phyloP scores from a whole-genome alignment of 2,797 vertebrate genomes.

The Eutrigla gurnardus region DNA sequence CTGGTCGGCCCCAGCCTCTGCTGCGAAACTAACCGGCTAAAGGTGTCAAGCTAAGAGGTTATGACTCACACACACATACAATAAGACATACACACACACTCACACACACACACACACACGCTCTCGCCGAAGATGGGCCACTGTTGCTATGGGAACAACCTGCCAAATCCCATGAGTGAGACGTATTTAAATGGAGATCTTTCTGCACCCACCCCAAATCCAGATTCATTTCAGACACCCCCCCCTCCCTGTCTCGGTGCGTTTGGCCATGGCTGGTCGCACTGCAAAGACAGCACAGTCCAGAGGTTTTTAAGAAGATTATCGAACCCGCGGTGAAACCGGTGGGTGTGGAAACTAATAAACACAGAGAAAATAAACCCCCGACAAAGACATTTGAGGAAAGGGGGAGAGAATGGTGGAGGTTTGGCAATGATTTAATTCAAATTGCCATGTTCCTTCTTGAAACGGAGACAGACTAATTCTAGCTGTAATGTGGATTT shows the following conservation, averaged over 20 bases:
- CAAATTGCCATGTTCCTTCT: constrained; percentile 63
- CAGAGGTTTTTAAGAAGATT: constrained; percentile 77
- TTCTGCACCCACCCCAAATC: constrained; percentile 54
- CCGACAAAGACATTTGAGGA: constrained; percentile 47
- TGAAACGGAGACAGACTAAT: constrained; percentile 51
- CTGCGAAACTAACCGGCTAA: constrained; percentile 76
- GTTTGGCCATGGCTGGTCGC: constrained; percentile 71
- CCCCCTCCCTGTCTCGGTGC: constrained; percentile 54
- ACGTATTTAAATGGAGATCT: constrained; percentile 83
- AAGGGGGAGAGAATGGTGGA: constrained; percentile 26
- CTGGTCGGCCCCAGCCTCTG: constrained; percentile 61
- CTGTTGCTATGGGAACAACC: constrained; percentile 81
- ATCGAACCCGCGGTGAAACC: constrained; percentile 49
- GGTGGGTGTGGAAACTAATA: constrained; percentile 56
- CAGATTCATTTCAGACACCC: constrained; percentile 72
- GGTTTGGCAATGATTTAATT: constrained; percentile 67
- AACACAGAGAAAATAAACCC: constrained; percentile 35
- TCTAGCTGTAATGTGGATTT: constrained; percentile 55
- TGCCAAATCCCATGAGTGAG: constrained; percentile 81
- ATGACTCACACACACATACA: constrained; percentile 42
- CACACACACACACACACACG: neutral
- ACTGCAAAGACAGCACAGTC: constrained; percentile 62
- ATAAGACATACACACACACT: constrained; percentile 25
- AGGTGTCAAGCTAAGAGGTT: constrained; percentile 75
- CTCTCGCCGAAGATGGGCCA: constrained; percentile 57